Conservation (phyloP, 2,113 vertebrate genomes). For the Diphyllodes magnificus region DNA sequence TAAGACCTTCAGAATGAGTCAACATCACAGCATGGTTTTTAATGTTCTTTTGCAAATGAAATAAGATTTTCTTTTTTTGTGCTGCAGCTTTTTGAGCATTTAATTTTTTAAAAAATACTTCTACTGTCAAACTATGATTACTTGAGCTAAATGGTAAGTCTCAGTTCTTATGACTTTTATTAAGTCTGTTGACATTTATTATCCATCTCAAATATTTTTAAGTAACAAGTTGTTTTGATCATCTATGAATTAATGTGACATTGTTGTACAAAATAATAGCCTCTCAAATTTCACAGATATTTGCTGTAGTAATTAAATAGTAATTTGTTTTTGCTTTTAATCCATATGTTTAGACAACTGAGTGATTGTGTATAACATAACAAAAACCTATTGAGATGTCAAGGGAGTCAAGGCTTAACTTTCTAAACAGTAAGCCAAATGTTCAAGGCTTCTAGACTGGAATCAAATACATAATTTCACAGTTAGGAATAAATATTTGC, state of each 20-base stretch:
- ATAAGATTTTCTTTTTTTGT: neutral
- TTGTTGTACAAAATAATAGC: conserved; percentile 11
- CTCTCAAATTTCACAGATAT: conserved; percentile 34
- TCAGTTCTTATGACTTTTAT: neutral
- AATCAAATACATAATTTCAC: neutral
- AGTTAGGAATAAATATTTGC: neutral
- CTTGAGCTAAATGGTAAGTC: neutral
- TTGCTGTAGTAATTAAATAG: conserved; percentile 45
- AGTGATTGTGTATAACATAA: conserved; percentile 33
- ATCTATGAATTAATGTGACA: neutral
- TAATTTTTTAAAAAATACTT: neutral
- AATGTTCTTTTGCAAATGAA: neutral
- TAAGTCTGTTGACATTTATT: conserved; percentile 3
- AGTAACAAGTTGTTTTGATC: conserved; percentile 1
- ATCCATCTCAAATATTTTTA: neutral
- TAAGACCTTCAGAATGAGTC: neutral
- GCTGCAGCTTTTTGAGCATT: neutral
- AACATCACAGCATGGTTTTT: neutral
- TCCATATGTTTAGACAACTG: conserved; percentile 44
- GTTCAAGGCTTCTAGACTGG: neutral
- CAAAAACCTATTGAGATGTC: conserved; percentile 11
- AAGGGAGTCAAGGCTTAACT: neutral
- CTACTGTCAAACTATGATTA: neutral
- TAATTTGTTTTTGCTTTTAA: conserved; percentile 48
- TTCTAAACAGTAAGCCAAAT: conserved; percentile 15